These are phyloP conservation scores for Sussaba pulchella DNA, from an alignment of 2,888 invertebrate species.

Conservation along the genomic window DNA sequence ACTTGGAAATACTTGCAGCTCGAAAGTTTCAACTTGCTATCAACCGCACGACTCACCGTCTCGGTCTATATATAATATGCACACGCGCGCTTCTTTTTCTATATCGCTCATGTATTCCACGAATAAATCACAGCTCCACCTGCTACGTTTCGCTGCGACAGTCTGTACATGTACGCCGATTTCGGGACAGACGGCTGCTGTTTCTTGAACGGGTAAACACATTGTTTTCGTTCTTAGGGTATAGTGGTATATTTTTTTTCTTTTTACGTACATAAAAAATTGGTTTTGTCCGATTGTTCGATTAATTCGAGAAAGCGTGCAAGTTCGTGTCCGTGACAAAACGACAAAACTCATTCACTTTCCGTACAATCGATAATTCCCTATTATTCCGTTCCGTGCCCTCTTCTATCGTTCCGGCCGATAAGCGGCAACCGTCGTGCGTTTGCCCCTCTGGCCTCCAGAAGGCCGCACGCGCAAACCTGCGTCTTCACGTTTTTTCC, in stretches of 20 bases:
- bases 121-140: conserved; percentile 1
- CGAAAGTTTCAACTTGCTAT: conserved; percentile 19
- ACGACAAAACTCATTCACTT: conserved; percentile 52
- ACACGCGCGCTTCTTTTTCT: background rate
- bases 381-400: conserved; percentile 19
- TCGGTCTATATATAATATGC: background rate
- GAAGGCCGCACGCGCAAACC: background rate
- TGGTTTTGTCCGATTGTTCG: conserved; percentile 27
- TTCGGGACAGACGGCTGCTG: too few relatives aligned
- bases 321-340: conserved; percentile 30
- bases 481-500: conserved; percentile 1
- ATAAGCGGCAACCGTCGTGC: conserved; percentile 7
- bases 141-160: background rate
- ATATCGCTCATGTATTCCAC: background rate
- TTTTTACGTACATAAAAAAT: conserved; percentile 20
- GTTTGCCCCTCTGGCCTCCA: conserved; percentile 3
- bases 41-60: background rate
- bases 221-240: too few relatives aligned
- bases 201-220: background rate
- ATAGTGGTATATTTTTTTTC: too few relatives aligned
- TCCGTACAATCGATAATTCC: conserved; percentile 58
- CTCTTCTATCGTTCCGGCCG: background rate
- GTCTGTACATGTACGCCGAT: background rate
- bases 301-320: conserved; percentile 18
- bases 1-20: conserved; percentile 40